Evolutionary conservation across 2,888 invertebrate genomes (phyloP).

Genomic region (Lasioglossum lativentre): DNA sequence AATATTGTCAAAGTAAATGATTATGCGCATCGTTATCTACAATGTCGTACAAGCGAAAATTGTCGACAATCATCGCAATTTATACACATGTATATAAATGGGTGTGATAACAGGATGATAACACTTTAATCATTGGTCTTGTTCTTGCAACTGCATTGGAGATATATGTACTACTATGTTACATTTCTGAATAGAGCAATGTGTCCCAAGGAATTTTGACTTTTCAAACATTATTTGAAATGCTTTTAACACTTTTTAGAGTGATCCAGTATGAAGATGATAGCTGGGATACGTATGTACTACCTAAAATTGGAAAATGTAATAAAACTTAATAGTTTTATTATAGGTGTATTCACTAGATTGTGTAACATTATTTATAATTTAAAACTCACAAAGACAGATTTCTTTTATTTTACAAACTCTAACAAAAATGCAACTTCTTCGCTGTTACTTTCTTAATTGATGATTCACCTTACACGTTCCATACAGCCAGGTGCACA

Average conservation of each 20-base stretch:
- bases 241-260: not conserved
- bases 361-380: constrained; percentile 12
- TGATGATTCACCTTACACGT: constrained; percentile 44
- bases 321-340: constrained; percentile 19
- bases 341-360: not conserved
- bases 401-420: not conserved
- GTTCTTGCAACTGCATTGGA: not conserved
- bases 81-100: not conserved
- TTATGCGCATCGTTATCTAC: not conserved
- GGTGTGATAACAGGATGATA: constrained; percentile 1
- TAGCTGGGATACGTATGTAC: not conserved
- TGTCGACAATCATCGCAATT: not conserved
- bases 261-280: not conserved
- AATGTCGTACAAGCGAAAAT: not conserved
- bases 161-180: not conserved
- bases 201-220: not conserved
- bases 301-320: constrained; percentile 16
- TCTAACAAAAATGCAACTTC: constrained; percentile 5
- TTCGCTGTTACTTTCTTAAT: not conserved
- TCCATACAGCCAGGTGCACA: constrained; percentile 38
- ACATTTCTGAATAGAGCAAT: not conserved
- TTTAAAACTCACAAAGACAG: not conserved
- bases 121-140: not conserved
- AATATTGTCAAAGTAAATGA: not conserved
- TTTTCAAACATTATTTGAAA: not conserved